A percentile compares a stretch with the other conserved stretches of the same genome.
Conservation (phyloP, 2,888 invertebrate genomes). For the Brassicogethes aeneus region DNA sequence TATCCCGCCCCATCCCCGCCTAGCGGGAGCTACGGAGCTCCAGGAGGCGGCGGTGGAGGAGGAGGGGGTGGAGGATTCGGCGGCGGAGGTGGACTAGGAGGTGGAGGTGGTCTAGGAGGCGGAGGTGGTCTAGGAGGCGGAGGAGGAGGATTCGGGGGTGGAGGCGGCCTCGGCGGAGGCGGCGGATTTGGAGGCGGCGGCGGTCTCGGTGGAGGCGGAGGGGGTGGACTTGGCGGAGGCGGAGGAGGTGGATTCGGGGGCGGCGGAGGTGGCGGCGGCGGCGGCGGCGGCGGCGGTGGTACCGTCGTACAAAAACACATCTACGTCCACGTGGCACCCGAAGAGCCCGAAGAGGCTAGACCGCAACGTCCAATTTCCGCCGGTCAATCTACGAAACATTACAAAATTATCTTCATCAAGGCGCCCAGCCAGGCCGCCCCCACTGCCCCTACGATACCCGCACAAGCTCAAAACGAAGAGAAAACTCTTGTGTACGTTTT, state of each 20-base stretch:
- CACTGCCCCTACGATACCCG: conserved; percentile 66
- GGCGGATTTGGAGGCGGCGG: conserved; percentile 11
- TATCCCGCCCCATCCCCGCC: conserved; percentile 42
- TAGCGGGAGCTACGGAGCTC: conserved; percentile 40
- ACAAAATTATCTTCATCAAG: conserved; percentile 88
- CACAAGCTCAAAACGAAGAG: conserved; percentile 75
- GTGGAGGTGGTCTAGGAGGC: conserved; percentile 12
- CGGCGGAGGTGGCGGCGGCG: conserved; percentile 43
- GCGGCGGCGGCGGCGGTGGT: conserved; percentile 37
- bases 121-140: conserved; percentile 15
- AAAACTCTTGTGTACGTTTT: conserved; percentile 83
- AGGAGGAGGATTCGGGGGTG: conserved; percentile 14
- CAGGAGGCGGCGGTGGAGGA: conserved; percentile 25
- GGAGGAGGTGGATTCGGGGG: conserved; percentile 38
- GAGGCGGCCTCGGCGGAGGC: conserved; percentile 13
- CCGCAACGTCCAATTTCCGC: conserved; percentile 53
- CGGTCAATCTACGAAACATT: conserved; percentile 72
- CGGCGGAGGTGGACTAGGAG: conserved; percentile 12
- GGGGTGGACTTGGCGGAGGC: conserved; percentile 18
- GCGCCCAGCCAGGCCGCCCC: conserved; percentile 49
- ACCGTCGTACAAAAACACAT: conserved; percentile 73
- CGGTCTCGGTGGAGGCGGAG: conserved; percentile 14
- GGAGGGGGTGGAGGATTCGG: conserved; percentile 12
- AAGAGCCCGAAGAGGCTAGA: conserved; percentile 62
- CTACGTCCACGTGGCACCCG: conserved; percentile 81